Percentiles rank a stretch among this genome's conserved stretches.
These are phyloP conservation scores for Drosophila lacertosa DNA, from an alignment of 1,140 invertebrate genomes.

Conservation along the genomic window DNA sequence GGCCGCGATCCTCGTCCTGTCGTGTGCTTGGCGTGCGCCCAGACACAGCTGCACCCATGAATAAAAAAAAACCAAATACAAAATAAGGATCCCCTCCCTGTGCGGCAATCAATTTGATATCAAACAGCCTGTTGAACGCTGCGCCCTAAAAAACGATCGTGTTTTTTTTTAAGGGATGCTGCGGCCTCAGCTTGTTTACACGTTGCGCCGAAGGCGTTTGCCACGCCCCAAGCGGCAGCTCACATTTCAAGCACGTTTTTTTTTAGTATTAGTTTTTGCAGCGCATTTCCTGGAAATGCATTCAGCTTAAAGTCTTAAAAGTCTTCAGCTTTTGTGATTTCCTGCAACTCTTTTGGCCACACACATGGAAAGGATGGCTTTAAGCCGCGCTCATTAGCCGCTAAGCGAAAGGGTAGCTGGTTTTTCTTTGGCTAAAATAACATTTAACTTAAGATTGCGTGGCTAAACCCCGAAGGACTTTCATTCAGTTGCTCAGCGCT, in stretches of 20 bases:
- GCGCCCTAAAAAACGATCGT: conserved; percentile 38
- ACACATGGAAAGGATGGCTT: conserved; percentile 14
- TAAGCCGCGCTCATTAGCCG: conserved; percentile 48
- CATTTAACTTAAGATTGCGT: conserved; percentile 24
- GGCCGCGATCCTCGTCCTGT: conserved; percentile 24
- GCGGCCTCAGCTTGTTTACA: conserved; percentile 26
- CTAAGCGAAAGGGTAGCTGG: conserved; percentile 32
- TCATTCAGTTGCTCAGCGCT: conserved; percentile 31
- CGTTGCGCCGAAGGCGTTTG: conserved; percentile 14
- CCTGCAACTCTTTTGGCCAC: conserved; percentile 49
- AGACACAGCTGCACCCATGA: conserved; percentile 37
- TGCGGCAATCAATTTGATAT: conserved; percentile 71
- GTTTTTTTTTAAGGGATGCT: conserved; percentile 63
- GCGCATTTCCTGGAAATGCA: conserved; percentile 12
- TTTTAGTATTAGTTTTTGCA: background rate
- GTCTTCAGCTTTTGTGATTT: conserved; percentile 25
- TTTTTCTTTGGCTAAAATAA: conserved; percentile 39
- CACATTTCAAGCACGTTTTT: conserved; percentile 18
- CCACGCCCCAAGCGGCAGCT: conserved; percentile 28
- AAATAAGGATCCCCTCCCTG: too few relatives aligned
- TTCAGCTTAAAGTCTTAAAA: conserved; percentile 28
- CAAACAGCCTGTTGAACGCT: conserved; percentile 51
- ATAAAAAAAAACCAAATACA: too few relatives aligned
- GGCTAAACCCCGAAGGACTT: conserved; percentile 52
- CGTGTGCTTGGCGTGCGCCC: conserved; percentile 40